phyloP scores from a whole-genome alignment of 1,140 invertebrate species.

The Hycleus phaleratus region DNA sequence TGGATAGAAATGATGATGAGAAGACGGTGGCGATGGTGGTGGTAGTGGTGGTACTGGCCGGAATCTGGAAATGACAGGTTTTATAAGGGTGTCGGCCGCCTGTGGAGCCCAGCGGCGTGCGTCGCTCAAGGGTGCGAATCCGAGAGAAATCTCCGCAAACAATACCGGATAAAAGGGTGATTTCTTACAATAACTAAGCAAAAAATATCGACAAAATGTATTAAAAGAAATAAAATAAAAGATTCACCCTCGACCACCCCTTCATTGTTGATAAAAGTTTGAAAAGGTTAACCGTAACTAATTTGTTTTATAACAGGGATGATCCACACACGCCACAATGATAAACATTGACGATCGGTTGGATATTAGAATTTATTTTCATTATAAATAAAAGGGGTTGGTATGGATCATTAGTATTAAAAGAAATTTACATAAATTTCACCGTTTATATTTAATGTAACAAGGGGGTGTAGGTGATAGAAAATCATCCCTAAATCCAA shows the following conservation, averaged over 20 bases:
- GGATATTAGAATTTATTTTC: conserved; percentile 26
- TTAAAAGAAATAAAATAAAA: too few species aligned
- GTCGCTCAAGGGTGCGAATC: conserved; percentile 11
- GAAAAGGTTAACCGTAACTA: too few species aligned
- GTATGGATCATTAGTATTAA: conserved; percentile 31
- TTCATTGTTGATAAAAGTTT: too few species aligned
- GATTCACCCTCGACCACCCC: too few species aligned
- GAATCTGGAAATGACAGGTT: conserved; percentile 28
- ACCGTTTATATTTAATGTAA: not conserved
- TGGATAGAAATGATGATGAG: not conserved
- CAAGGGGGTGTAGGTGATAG: too few species aligned
- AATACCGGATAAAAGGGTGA: too few species aligned
- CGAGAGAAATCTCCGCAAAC: not conserved
- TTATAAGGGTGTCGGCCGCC: conserved; percentile 31
- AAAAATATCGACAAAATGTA: too few species aligned
- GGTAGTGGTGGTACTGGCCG: not conserved
- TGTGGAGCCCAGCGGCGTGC: conserved; percentile 17
- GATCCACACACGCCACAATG: too few species aligned
- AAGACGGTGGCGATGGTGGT: conserved; percentile 6
- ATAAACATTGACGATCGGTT: too few species aligned
- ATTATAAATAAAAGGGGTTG: conserved; percentile 31
- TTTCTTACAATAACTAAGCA: too few species aligned
- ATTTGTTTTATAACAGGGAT: too few species aligned
- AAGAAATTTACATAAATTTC: conserved; percentile 32
- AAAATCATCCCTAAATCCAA: too few species aligned